A percentile compares a stretch with the other conserved stretches of the same genome.
Evolutionary conservation across 2,797 vertebrate species (phyloP).

Genomic region (Iguana delicatissima): DNA sequence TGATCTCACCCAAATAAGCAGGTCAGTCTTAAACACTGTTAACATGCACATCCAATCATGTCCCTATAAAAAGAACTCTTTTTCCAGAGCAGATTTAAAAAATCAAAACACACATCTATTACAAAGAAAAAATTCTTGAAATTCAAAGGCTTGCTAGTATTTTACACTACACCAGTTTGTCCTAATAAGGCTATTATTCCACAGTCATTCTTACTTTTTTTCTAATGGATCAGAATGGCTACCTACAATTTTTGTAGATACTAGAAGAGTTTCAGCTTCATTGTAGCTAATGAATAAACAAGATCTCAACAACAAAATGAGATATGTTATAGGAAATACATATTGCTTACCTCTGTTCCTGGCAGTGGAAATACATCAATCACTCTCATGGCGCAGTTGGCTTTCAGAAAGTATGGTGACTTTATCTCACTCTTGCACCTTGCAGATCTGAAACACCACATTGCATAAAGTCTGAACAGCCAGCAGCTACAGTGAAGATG

Average conservation of each 20-base stretch:
- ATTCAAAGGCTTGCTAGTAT: background rate
- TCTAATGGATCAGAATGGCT: background rate
- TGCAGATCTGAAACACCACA: accelerated
- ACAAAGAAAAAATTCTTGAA: background rate
- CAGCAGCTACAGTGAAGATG: accelerated
- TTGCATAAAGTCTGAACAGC: background rate
- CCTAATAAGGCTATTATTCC: background rate
- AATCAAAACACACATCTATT: background rate
- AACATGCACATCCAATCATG: too few relatives aligned
- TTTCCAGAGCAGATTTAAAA: background rate
- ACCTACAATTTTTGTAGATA: background rate
- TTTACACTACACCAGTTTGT: background rate
- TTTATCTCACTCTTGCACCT: slow-evolving; percentile 61
- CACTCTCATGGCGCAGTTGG: background rate
- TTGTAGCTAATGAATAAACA: background rate
- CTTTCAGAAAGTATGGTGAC: accelerated
- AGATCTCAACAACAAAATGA: background rate
- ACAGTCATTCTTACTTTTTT: background rate
- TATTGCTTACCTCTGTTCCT: background rate
- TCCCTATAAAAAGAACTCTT: background rate
- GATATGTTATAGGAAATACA: accelerated
- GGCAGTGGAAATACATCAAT: background rate
- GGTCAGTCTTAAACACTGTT: background rate
- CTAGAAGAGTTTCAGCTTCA: background rate
- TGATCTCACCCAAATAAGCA: background rate